Conservation (phyloP, 2,797 vertebrate species). For the Enteromius thamalakanensis region DNA sequence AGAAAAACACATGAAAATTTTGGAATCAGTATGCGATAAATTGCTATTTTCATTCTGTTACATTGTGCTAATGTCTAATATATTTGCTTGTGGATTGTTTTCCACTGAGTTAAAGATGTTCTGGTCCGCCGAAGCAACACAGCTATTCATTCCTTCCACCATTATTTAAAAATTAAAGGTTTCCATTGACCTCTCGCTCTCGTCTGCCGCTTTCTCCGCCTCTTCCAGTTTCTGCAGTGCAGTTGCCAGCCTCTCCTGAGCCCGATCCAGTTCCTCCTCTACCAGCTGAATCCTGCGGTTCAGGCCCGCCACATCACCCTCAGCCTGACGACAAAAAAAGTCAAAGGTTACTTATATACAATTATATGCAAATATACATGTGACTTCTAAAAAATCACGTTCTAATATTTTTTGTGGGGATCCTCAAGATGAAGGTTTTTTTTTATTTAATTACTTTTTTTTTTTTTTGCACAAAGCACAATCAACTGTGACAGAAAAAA, state of each 20-base stretch:
- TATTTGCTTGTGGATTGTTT: neutral
- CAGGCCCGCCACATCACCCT: slow-evolving; percentile 93
- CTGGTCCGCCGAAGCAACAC: neutral
- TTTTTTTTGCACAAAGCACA: neutral
- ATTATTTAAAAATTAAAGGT: neutral
- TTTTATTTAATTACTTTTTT: no score
- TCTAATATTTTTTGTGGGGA: no score
- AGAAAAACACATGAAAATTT: no score
- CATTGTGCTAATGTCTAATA: neutral
- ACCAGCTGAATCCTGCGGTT: slow-evolving; percentile 98
- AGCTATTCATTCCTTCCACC: neutral
- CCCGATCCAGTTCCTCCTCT: slow-evolving; percentile 96
- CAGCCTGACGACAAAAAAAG: slow-evolving; percentile 79
- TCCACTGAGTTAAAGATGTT: neutral
- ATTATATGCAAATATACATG: slow-evolving; percentile 24
- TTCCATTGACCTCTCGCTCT: slow-evolving; percentile 90
- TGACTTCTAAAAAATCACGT: neutral
- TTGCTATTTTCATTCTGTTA: neutral
- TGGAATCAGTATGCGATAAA: neutral
- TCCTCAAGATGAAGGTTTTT: neutral
- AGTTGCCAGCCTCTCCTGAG: slow-evolving; percentile 92
- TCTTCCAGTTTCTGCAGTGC: slow-evolving; percentile 97
- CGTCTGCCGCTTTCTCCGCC: slow-evolving; percentile 96
- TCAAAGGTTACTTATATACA: slow-evolving; percentile 34
- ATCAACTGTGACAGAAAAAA: slow-evolving; percentile 29